Evolutionary conservation across 2,113 vertebrate genomes (phyloP).

Genomic region (Microcebus tavaratra): DNA sequence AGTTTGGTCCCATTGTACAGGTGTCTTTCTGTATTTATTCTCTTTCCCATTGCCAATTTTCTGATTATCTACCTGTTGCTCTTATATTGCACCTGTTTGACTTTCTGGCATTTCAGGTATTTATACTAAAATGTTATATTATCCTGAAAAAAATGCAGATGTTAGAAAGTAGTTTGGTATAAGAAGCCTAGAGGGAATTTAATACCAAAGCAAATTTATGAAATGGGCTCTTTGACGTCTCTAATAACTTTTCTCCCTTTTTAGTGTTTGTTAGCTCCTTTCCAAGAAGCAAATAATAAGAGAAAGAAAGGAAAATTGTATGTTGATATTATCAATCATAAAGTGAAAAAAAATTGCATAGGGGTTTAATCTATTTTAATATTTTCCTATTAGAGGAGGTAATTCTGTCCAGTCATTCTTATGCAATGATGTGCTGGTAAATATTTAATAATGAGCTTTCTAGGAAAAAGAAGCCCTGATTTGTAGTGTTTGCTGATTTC

Average conservation of each 20-base stretch:
- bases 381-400: neutral
- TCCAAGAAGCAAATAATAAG: neutral
- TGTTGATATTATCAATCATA: neutral
- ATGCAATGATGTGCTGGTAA: neutral
- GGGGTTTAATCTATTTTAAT: slow-evolving; percentile 13
- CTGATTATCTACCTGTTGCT: neutral
- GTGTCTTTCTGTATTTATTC: neutral
- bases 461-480: neutral
- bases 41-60: neutral
- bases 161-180: slow-evolving; percentile 2
- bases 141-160: neutral
- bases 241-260: slow-evolving; percentile 4
- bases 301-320: neutral
- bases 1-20: neutral
- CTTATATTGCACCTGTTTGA: neutral
- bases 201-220: slow-evolving; percentile 44
- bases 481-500: slow-evolving; percentile 5
- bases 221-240: neutral
- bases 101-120: slow-evolving; percentile 32
- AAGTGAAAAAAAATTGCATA: slow-evolving; percentile 5
- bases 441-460: slow-evolving; percentile 49
- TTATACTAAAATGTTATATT: neutral
- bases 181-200: neutral
- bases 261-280: slow-evolving; percentile 31
- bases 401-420: neutral